Evolutionary conservation across 2,797 vertebrate genomes (phyloP).

Genomic region (Gobio occitaniae): DNA sequence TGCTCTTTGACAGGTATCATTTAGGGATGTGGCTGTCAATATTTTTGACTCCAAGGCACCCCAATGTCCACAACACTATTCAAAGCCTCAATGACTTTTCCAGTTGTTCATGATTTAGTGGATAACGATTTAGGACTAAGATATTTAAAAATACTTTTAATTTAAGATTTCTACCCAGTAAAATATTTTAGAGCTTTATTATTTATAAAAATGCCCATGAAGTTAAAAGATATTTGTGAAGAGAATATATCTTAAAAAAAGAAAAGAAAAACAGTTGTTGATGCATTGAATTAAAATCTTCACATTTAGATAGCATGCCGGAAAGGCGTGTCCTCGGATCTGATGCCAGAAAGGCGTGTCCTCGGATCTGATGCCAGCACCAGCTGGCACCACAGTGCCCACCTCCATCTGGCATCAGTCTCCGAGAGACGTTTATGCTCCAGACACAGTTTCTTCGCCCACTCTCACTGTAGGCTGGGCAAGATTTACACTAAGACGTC

Average conservation of each 20-base stretch:
- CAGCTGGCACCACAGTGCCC: slow-evolving; percentile 23
- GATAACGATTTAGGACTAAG: background rate
- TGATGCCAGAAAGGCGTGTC: background rate
- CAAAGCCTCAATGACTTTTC: background rate
- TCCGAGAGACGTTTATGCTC: slow-evolving; percentile 4
- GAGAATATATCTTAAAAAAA: background rate
- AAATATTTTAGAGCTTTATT: background rate
- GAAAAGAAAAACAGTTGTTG: background rate
- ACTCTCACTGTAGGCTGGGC: slow-evolving; percentile 7
- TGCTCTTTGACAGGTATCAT: background rate
- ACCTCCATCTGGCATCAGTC: slow-evolving; percentile 31
- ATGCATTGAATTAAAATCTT: background rate
- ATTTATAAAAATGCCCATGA: background rate
- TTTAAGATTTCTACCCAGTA: background rate
- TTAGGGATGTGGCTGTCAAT: background rate
- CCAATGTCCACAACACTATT: background rate
- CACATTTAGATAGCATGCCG: background rate
- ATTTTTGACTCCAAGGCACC: background rate
- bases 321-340: background rate
- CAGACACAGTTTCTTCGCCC: slow-evolving; percentile 14
- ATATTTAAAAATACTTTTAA: background rate
- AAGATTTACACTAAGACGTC: background rate
- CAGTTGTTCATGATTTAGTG: background rate
- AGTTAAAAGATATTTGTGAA: background rate
- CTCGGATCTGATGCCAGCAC: slow-evolving; percentile 24